Conservation (phyloP, 2,113 vertebrate species). For the Poecile atricapillus region DNA sequence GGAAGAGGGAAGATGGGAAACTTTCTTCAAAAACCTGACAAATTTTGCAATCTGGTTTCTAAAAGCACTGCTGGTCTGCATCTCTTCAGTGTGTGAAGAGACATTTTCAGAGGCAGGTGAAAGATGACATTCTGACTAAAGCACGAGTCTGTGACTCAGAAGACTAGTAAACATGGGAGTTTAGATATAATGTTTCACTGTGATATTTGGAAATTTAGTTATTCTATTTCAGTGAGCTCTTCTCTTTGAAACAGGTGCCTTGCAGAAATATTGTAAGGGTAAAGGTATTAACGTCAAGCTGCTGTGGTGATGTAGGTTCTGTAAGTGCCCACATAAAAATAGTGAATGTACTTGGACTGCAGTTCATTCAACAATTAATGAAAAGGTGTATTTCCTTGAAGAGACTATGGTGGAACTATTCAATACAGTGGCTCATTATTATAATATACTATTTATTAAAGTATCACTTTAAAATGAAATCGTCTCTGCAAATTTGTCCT, state of each 20-base stretch:
- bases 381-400: not conserved
- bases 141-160: not conserved
- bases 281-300: not conserved
- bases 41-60: not conserved
- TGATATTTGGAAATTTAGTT: not conserved
- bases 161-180: not conserved
- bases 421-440: not conserved
- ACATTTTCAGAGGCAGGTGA: not conserved
- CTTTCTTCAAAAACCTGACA: not conserved
- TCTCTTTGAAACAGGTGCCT: not conserved
- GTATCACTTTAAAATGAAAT: not conserved
- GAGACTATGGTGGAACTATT: not conserved
- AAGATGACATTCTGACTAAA: not conserved
- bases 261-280: not conserved
- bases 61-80: not conserved
- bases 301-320: not conserved
- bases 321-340: not conserved
- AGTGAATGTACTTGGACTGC: not conserved
- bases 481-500: not conserved
- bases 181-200: not conserved
- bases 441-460: not conserved
- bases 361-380: not conserved
- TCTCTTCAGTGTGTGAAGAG: not conserved
- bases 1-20: not conserved
- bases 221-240: not conserved